Base-by-base conservation (phyloP, 2,797 vertebrate genomes). In the Eleutherodactylus coqui region DNA sequence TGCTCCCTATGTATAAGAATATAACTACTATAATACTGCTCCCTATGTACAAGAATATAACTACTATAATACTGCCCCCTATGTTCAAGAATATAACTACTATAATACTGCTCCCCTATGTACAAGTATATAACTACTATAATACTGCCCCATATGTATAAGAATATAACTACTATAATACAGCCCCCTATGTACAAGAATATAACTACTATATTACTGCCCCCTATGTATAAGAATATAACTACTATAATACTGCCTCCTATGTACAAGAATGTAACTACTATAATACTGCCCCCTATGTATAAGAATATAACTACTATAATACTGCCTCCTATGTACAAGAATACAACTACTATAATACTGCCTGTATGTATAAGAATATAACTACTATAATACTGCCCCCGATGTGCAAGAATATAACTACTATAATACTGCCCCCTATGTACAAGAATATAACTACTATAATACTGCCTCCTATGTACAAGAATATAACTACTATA, bases 201-300 rank as follows among this genome's bases (percentile, higher is more conserved):
- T 32, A 64, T 34, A 60, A 64, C 29, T 32, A 34, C 62, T 64
- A 64, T 64, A 64, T 34, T 64, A 64, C 27, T 34, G 13, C 13
- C 55, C 14, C 58, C 27, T 62, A 62, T 62, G 58, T 62, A 62
- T 27, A 62, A 62, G 58, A 62, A 29, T 62, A 62, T 62, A 62
- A 62, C 58, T 62, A 62, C 58, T 62, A 62, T 62, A 62, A 62
- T 62, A 62, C 58, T 62, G 27, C 58, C 58, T n/a, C 58, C 58
- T 62, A 62, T 62, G 16, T 62, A 62, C 58, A 62, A 62, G 58
- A 62, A 62, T 62, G 32, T 62, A 62, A 62, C 58, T 62, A 62
- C 58, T 62, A 62, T 62, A 62, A 62, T 62, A 62, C 58, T 62
- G 58, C 53, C n/a, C 11, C 55, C n/a, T 60, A 60, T 60, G 21